phyloP scores from a whole-genome alignment of 2,113 vertebrate genomes.

The Ophiodon elongatus region DNA sequence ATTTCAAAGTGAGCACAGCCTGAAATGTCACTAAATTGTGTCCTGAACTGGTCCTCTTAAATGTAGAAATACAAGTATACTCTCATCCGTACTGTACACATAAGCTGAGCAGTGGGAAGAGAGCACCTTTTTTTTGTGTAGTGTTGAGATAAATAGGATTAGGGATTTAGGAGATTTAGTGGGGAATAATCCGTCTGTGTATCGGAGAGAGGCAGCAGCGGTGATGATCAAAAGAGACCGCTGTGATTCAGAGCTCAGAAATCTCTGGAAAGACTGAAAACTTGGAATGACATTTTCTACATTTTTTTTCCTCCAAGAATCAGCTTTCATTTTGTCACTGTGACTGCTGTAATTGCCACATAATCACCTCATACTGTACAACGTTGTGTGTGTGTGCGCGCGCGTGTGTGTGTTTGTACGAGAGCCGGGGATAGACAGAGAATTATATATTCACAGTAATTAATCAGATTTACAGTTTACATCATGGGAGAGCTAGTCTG shows the following conservation, averaged over 20 bases:
- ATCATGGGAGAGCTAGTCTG: constrained; percentile 63
- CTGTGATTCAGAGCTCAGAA: constrained; percentile 70
- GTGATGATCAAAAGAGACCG: constrained; percentile 79
- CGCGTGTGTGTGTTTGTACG: constrained; percentile 4
- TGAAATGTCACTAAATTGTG: constrained; percentile 9
- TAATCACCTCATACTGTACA: constrained; percentile 72
- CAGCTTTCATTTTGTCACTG: constrained; percentile 65
- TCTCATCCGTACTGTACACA: constrained; percentile 68
- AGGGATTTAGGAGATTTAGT: constrained; percentile 83
- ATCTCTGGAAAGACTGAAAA: constrained; percentile 62
- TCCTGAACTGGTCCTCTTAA: constrained; percentile 38
- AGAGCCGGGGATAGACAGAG: constrained; percentile 50
- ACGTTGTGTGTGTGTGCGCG: constrained; percentile 8
- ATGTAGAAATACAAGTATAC: constrained; percentile 48
- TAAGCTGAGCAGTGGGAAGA: constrained; percentile 73
- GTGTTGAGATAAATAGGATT: constrained; percentile 83
- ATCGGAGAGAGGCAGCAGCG: constrained; percentile 75
- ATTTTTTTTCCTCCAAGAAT: constrained; percentile 60
- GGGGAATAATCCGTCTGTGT: constrained; percentile 79
- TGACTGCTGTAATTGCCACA: constrained; percentile 77
- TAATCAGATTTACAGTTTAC: constrained; percentile 80
- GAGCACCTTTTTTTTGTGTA: constrained; percentile 77
- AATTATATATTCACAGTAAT: constrained; percentile 79
- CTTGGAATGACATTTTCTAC: constrained; percentile 67
- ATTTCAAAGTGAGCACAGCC: constrained; percentile 24